phyloP scores from a whole-genome alignment of 92 coral and sea anemone genomes.

The Scolanthus callimorphus region DNA sequence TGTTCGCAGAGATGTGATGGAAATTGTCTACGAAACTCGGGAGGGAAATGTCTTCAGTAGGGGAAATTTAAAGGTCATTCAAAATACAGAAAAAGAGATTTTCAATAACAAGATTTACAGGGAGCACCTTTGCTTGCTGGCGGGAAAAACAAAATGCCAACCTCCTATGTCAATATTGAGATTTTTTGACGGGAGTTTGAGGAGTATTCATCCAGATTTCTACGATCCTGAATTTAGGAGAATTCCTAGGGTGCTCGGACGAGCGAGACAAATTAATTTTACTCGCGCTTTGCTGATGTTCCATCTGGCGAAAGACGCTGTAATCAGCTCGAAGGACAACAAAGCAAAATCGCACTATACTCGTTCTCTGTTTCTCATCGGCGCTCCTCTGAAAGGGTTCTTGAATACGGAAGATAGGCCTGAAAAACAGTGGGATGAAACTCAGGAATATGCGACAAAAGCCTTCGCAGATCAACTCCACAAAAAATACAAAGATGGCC shows the following conservation, averaged over 20 bases:
- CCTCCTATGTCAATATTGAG: slow-evolving; percentile 73
- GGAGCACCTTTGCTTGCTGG: slow-evolving; percentile 61
- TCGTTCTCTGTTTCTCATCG: slow-evolving; percentile 69
- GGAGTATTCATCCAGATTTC: slow-evolving; percentile 35
- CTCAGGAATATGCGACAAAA: slow-evolving; percentile 51
- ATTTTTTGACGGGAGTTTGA: slow-evolving; percentile 86
- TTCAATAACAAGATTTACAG: slow-evolving; percentile 60
- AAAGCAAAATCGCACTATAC: slow-evolving; percentile 64
- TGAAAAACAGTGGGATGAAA: slow-evolving; percentile 66
- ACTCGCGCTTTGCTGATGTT: slow-evolving; percentile 75
- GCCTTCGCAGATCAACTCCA: slow-evolving; percentile 76
- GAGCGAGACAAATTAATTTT: slow-evolving; percentile 55
- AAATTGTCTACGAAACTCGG: slow-evolving; percentile 78
- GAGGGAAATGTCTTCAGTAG: slow-evolving; percentile 67
- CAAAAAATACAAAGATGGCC: slow-evolving; percentile 60
- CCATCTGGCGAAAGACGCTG: slow-evolving; percentile 80
- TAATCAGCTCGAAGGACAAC: slow-evolving; percentile 23
- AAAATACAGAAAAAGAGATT: slow-evolving; percentile 52
- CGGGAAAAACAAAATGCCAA: slow-evolving; percentile 50
- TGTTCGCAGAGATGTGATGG: slow-evolving; percentile 69
- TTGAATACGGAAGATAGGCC: slow-evolving; percentile 70
- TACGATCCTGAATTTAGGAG: slow-evolving; percentile 74
- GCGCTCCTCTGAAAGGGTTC: slow-evolving; percentile 82
- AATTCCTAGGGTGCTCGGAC: slow-evolving; percentile 35
- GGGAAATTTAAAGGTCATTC: slow-evolving; percentile 46